Percentiles rank a stretch among this genome's conserved stretches.
Conservation (phyloP, 2,888 invertebrate genomes). For the Sabatieria punctata region DNA sequence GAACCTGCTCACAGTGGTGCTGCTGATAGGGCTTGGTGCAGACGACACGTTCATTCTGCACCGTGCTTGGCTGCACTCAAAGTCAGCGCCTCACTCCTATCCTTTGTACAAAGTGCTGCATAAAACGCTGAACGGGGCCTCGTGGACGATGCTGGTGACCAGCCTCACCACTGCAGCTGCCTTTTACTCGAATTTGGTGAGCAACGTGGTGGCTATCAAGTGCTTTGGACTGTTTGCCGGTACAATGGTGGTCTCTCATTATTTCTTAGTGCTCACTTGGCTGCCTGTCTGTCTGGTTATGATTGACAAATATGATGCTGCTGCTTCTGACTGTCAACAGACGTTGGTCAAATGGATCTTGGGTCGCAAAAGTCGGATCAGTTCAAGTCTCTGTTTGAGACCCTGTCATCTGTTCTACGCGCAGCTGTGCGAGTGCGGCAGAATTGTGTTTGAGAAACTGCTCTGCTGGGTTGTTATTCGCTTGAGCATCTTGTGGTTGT, state of each 20-base stretch:
- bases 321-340: too few species aligned
- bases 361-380: too few species aligned
- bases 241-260: conserved; percentile 70
- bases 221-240: conserved; percentile 55
- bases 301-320: too few species aligned
- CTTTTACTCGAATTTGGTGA: conserved; percentile 72
- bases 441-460: too few species aligned
- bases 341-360: too few species aligned
- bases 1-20: conserved; percentile 78
- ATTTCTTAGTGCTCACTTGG: conserved; percentile 69
- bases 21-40: conserved; percentile 62
- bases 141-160: conserved; percentile 74
- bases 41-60: conserved; percentile 81
- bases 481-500: too few species aligned
- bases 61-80: conserved; percentile 47
- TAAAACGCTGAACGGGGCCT: conserved; percentile 51
- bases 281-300: too few species aligned
- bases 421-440: too few species aligned
- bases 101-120: neutral
- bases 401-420: too few species aligned
- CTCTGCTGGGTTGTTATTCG: too few species aligned
- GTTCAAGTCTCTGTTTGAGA: too few species aligned
- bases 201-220: conserved; percentile 52
- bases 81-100: neutral
- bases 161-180: conserved; percentile 81